Base-by-base conservation (phyloP, 2,113 vertebrate species). In the Coryphaenoides rupestris region DNA sequence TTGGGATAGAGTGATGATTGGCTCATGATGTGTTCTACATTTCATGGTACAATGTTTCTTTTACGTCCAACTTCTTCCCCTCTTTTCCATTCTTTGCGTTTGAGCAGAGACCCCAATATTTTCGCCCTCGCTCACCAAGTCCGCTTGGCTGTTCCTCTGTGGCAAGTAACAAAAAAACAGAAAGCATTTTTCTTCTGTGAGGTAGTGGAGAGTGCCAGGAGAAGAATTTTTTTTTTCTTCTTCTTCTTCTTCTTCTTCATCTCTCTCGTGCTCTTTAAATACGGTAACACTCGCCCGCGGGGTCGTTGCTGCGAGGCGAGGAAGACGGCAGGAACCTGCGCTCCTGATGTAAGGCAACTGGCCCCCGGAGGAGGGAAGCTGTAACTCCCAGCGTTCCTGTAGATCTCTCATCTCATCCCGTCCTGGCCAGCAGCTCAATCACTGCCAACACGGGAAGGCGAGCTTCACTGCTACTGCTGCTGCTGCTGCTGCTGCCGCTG, bases 181-280 rank as follows among this genome's bases (percentile, higher is more conserved):
- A 73, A 72, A 75, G 73, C 83, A 89, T 90, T 89, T 88, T 91
- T 89, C 77, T 76, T 70, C 75, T 17, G 45, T 91, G 88, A 91
- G 80, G 86, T 89, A 89, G 78, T 87, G 76, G 86, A 84, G 83
- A 78, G 74, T 15, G 76, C 80, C 82, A 70, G 71, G 56, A 66
- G 76, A 78, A 74, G 83, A 81, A 55, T 56, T 70, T 65, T 77
- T 40, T 73, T 62, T 40, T 56, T 28, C 72, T 70, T 40, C 65
- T 33, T 33, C 33, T 40, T 9, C 33, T 40, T 40, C 33, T 40
- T 40, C 33, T 40, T 40, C 33, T 40, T n/a, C n/a, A n/a, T n/a
- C n/a, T n/a, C n/a, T n/a, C n/a, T n/a, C n/a, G n/a, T n/a, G n/a
- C n/a, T n/a, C n/a, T 12, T 40, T 40, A 12, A 40, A 40, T 40